These are phyloP conservation scores for Lepidurus couesii DNA, from an alignment of 1,140 invertebrate genomes.

Conservation along the genomic window DNA sequence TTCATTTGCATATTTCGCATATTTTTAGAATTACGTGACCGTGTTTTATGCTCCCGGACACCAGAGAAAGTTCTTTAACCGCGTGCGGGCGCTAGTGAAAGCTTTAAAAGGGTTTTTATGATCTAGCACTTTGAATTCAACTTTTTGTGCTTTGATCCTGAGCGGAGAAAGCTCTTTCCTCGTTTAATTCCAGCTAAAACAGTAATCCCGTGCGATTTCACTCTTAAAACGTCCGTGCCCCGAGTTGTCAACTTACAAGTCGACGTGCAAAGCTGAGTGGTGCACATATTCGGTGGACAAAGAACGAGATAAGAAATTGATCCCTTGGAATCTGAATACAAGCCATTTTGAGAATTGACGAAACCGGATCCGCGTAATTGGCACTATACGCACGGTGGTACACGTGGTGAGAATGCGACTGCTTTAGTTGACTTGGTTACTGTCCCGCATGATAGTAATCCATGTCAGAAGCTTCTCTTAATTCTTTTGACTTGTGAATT, in stretches of 20 bases:
- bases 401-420: background rate
- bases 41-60: conserved; percentile 9
- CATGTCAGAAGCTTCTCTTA: too few relatives aligned
- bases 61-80: background rate
- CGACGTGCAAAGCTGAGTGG: too few relatives aligned
- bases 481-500: too few relatives aligned
- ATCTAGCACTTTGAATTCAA: background rate
- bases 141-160: background rate
- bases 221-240: too few relatives aligned
- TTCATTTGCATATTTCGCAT: background rate
- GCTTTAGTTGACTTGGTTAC: background rate
- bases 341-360: background rate
- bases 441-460: background rate
- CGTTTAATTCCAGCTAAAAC: background rate
- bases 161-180: background rate
- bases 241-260: too few relatives aligned
- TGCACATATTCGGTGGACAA: too few relatives aligned
- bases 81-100: background rate
- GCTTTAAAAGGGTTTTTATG: background rate
- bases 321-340: background rate
- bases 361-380: background rate
- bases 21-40: background rate
- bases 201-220: background rate
- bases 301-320: too few relatives aligned
- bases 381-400: background rate